These are phyloP conservation scores for Neoniphon sammara DNA, from an alignment of 2,797 vertebrate species.

Conservation along the genomic window DNA sequence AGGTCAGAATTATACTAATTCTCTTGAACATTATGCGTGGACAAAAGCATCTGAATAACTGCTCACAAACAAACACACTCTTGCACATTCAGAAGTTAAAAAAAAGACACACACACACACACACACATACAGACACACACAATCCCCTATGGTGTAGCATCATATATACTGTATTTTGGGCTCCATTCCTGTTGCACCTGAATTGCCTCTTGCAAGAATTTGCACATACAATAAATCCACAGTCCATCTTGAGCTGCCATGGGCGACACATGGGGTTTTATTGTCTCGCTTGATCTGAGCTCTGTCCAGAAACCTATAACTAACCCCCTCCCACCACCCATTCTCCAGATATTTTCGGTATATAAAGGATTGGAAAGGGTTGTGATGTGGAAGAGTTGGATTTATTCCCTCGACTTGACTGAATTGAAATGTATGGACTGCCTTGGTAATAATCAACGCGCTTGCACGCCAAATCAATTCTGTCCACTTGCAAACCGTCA, in stretches of 20 bases:
- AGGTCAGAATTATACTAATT: conserved; percentile 4
- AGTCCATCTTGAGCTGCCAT: conserved; percentile 49
- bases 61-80: conserved; percentile 32
- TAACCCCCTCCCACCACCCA: too few relatives aligned
- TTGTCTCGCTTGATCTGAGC: conserved; percentile 14
- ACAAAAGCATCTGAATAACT: conserved; percentile 20
- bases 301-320: conserved; percentile 9
- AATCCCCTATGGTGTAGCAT: conserved; percentile 67
- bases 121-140: conserved; percentile 34
- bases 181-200: conserved; percentile 69
- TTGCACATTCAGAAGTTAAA: conserved; percentile 40
- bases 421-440: background rate
- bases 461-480: too few relatives aligned
- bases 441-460: background rate
- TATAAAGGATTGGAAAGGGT: conserved; percentile 5
- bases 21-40: conserved; percentile 7
- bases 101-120: background rate
- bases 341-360: background rate
- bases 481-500: too few relatives aligned
- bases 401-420: background rate
- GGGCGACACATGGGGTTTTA: background rate
- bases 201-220: conserved; percentile 82
- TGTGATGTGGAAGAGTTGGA: too few relatives aligned
- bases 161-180: conserved; percentile 49
- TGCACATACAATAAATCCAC: conserved; percentile 77